These are phyloP conservation scores for Xylocampa areola DNA, from an alignment of 2,888 invertebrate species.

Conservation along the genomic window DNA sequence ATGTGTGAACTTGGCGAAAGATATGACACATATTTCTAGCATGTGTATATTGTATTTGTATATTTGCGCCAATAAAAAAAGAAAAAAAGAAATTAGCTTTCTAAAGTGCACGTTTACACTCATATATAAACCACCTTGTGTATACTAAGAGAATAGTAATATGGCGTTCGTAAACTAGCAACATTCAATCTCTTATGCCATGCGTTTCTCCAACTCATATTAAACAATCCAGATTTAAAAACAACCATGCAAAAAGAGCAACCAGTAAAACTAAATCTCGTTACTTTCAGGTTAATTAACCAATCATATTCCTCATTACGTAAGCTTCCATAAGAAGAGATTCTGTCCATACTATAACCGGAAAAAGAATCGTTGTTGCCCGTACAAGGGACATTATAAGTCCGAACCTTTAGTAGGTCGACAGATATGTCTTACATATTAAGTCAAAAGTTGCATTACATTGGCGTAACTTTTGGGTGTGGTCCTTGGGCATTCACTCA, in stretches of 20 bases:
- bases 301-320: slow-evolving; percentile 23
- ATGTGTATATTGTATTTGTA: no score
- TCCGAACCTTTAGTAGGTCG: slow-evolving; percentile 39
- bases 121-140: background rate
- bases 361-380: slow-evolving; percentile 34
- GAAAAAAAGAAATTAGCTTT: slow-evolving; percentile 31
- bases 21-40: background rate
- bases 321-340: slow-evolving; percentile 24
- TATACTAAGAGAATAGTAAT: background rate
- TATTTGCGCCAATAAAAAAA: slow-evolving; percentile 22
- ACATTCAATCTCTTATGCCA: background rate
- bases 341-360: slow-evolving; percentile 24
- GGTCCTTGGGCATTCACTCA: slow-evolving; percentile 44
- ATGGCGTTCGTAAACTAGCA: background rate
- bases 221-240: slow-evolving; percentile 8
- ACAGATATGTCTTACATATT: slow-evolving; percentile 27
- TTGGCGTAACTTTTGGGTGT: slow-evolving; percentile 50
- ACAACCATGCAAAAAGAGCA: background rate
- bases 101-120: background rate
- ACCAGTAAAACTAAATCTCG: slow-evolving; percentile 14
- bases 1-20: slow-evolving; percentile 37
- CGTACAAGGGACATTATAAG: slow-evolving; percentile 19
- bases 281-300: slow-evolving; percentile 16
- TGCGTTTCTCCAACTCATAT: background rate
- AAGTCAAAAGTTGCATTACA: slow-evolving; percentile 43